Conservation (phyloP, 2,113 vertebrate genomes). For the Petroica traversi region DNA sequence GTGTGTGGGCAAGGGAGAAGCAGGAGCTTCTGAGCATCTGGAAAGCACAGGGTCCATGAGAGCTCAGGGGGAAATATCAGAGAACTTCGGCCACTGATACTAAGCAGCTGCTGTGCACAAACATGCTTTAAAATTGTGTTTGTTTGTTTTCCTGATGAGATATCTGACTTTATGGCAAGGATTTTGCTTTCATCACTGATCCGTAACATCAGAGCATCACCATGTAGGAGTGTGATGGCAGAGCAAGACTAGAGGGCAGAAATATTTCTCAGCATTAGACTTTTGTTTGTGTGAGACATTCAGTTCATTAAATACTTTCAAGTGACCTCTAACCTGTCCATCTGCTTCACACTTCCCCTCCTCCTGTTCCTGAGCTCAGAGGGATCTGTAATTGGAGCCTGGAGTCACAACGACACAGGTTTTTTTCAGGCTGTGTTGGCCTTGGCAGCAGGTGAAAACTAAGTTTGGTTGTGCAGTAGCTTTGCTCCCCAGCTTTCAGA, state of each 20-base stretch:
- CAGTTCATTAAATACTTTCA: neutral
- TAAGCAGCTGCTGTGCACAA: neutral
- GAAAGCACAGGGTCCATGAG: neutral
- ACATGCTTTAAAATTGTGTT: neutral
- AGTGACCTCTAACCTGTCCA: neutral
- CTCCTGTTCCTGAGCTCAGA: neutral
- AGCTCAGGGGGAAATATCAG: neutral
- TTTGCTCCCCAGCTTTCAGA: neutral
- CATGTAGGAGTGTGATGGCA: neutral
- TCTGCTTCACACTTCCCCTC: neutral
- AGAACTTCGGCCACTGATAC: neutral
- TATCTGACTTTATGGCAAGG: neutral
- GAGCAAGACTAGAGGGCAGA: neutral
- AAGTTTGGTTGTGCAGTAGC: neutral
- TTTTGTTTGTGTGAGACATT: neutral
- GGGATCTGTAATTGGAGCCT: neutral
- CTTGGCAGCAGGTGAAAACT: neutral
- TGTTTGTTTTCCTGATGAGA: neutral
- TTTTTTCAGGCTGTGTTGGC: neutral
- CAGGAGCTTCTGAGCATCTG: neutral
- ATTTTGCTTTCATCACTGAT: neutral
- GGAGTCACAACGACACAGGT: neutral
- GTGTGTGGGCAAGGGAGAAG: accelerated
- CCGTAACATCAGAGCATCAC: neutral
- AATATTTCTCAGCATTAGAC: neutral